A percentile compares a stretch with the other conserved stretches of the same genome.
phyloP scores from a whole-genome alignment of 2,113 vertebrate genomes.

The Zootoca vivipara region DNA sequence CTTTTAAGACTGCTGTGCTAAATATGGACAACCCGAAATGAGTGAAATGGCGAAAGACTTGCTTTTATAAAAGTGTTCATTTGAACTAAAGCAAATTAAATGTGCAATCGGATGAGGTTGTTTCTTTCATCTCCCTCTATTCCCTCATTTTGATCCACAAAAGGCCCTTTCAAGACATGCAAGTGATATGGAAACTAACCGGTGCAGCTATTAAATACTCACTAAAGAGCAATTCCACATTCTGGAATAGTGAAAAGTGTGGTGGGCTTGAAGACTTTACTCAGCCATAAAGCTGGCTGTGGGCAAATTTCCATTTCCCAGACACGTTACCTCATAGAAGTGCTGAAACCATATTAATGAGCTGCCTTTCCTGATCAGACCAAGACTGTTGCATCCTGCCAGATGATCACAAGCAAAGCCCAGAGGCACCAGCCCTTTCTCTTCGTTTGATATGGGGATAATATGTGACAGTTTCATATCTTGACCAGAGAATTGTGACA shows the following conservation, averaged over 20 bases:
- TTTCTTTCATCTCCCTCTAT: not conserved
- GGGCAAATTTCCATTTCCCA: not conserved
- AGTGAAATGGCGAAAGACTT: constrained; percentile 45
- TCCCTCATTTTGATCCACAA: constrained; percentile 22
- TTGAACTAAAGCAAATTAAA: constrained; percentile 46
- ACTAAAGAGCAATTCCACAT: not conserved
- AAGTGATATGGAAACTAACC: constrained; percentile 51
- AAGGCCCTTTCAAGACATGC: constrained; percentile 38
- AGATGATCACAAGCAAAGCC: too few relatives aligned
- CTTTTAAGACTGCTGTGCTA: constrained; percentile 38
- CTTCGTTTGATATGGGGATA: not conserved
- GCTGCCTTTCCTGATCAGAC: not conserved
- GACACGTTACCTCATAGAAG: not conserved
- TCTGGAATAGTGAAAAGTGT: too few relatives aligned
- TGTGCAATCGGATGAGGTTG: not conserved
- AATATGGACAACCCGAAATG: constrained; percentile 41
- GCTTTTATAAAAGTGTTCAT: constrained; percentile 34
- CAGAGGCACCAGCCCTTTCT: not conserved
- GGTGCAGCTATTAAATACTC: not conserved
- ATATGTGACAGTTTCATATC: not conserved
- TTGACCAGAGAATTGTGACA: not conserved
- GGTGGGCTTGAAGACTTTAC: not conserved
- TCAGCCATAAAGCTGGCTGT: not conserved
- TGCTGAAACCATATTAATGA: not conserved
- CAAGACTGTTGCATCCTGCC: not conserved